phyloP scores from a whole-genome alignment of 2,113 vertebrate species.

The Gallinago jamesoni region DNA sequence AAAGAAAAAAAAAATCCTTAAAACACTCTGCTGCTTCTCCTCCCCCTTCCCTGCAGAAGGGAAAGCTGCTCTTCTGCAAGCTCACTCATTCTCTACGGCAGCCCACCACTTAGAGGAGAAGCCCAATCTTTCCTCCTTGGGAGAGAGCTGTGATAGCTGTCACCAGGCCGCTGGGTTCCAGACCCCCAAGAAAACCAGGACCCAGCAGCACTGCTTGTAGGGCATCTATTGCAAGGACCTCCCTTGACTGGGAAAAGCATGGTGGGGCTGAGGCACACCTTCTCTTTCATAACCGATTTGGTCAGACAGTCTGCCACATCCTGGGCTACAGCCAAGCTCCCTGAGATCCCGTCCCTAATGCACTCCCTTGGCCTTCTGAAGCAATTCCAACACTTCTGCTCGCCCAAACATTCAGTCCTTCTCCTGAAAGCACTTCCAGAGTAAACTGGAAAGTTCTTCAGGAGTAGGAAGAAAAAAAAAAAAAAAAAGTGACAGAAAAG shows the following conservation, averaged over 20 bases:
- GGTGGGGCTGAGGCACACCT: background rate
- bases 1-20: background rate
- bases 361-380: background rate
- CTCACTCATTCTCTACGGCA: background rate
- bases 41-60: background rate
- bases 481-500: background rate
- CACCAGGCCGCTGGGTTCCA: background rate
- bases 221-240: background rate
- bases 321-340: background rate
- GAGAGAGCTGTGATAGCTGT: rapidly evolving
- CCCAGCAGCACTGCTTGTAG: background rate
- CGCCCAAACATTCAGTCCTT: background rate
- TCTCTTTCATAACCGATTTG: background rate
- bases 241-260: background rate
- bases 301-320: background rate
- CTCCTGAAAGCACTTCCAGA: background rate
- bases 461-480: no score
- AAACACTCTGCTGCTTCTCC: background rate
- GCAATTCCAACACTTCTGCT: background rate
- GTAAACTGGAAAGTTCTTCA: background rate
- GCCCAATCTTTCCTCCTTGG: background rate
- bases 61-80: background rate
- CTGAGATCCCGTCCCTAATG: background rate
- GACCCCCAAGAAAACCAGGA: background rate
- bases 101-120: background rate